Evolutionary conservation across 2,888 invertebrate genomes (phyloP).

Genomic region (Augiades crinisus): DNA sequence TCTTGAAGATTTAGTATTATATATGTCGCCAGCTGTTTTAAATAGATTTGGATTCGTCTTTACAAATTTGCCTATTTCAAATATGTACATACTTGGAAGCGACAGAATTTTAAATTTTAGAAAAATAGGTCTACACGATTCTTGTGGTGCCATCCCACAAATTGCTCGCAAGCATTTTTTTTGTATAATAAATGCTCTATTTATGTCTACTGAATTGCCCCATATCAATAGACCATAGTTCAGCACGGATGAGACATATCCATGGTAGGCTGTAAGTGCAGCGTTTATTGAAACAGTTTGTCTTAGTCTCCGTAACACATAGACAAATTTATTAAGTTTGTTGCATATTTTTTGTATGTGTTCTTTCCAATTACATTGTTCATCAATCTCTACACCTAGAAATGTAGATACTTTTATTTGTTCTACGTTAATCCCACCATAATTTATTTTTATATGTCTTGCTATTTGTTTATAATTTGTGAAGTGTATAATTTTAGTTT

Average conservation of each 20-base stretch:
- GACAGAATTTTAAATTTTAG: background rate
- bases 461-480: background rate
- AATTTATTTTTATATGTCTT: background rate
- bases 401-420: background rate
- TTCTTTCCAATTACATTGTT: background rate
- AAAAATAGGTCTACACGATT: slow-evolving; percentile 10
- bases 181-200: slow-evolving; percentile 2
- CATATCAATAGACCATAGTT: slow-evolving; percentile 7
- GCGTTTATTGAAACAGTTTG: background rate
- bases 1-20: background rate
- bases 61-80: background rate
- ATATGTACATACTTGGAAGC: background rate
- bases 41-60: slow-evolving; percentile 7
- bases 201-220: slow-evolving; percentile 9
- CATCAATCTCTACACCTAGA: background rate
- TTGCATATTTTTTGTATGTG: background rate
- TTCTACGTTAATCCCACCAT: background rate
- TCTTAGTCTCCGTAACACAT: background rate
- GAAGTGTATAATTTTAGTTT: background rate
- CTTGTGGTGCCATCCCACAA: slow-evolving; percentile 3
- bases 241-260: slow-evolving; percentile 13
- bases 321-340: slow-evolving; percentile 3
- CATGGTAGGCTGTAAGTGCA: slow-evolving; percentile 15
- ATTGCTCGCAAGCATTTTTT: slow-evolving; percentile 11
- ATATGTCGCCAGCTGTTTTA: background rate